Evolutionary conservation across 2,797 vertebrate species (phyloP), one percentile per base, ranked within the genome.

Genomic region (Chromis chromis): DNA sequence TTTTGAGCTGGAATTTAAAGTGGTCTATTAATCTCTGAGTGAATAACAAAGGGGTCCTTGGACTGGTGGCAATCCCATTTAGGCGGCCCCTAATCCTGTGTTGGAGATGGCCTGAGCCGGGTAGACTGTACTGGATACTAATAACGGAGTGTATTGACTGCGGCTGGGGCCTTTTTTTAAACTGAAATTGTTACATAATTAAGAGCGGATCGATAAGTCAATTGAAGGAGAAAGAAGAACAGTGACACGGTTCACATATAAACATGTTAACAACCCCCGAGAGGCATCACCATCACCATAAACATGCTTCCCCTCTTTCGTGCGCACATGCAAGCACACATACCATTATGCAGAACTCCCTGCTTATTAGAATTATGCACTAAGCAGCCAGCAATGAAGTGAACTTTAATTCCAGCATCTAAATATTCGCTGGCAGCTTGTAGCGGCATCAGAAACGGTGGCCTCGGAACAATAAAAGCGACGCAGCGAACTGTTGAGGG

Each of bases 181-280:
- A 79, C 70, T 66, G 65, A 80, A 88, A 88, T 83, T 86, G 82
- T 92, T 89, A 88, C 80, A 87, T 92, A 87, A 91, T 93, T 85
- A 92, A 88, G 71, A 88, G 75, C 1, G 14, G 77, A 86, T 92
- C 89, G n/a, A 92, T 92, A 83, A 82, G 79, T 90, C 76, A 74
- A 86, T 79, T 79, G 78, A 88, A 86, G 85, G 85, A 88, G 86
- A 89, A 71, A 61, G 59, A 69, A 65, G 57, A 80, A 60, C 42
- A 50, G 68, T 22, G 71, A 80, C 70, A 52, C 62, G 52, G 53
- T 48, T 60, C 33, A 70, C 67, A 78, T 86, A 65, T 64, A 67
- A 91, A 85, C 77, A 84, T 77, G 82, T 81, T 82, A 81, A 88
- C 67, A 82, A 72, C 64, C 16, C 78, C 65, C 60, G 0, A 27